A percentile compares a stretch with the other conserved stretches of the same genome.
Conservation (phyloP, 2,888 invertebrate genomes). For the Athalia circularis region DNA sequence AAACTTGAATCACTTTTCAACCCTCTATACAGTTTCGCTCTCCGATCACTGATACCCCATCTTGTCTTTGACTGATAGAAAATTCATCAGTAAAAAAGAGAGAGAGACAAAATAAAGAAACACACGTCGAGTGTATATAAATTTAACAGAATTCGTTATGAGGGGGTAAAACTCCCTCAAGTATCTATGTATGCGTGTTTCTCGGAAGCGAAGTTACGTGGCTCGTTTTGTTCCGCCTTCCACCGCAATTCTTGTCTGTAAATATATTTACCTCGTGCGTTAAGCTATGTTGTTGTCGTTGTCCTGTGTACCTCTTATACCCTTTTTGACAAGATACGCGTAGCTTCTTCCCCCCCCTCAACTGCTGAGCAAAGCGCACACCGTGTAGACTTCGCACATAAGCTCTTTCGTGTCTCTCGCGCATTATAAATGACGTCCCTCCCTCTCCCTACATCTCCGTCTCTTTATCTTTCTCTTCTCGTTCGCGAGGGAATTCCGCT, state of each 20-base stretch:
- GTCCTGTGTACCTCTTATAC: slow-evolving; percentile 50
- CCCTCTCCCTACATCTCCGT: slow-evolving; percentile 39
- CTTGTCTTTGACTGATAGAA: background rate
- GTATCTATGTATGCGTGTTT: background rate
- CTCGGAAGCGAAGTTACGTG: background rate
- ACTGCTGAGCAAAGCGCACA: slow-evolving; percentile 36
- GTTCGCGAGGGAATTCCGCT: background rate
- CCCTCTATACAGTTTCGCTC: background rate
- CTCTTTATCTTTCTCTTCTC: slow-evolving; percentile 56
- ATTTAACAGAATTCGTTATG: background rate
- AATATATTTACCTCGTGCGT: background rate
- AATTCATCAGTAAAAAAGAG: slow-evolving; percentile 8
- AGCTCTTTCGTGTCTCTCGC: slow-evolving; percentile 59
- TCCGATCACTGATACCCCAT: background rate
- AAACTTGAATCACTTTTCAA: slow-evolving; percentile 34
- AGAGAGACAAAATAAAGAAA: background rate
- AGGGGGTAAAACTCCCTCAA: too few species aligned
- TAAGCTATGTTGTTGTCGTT: background rate
- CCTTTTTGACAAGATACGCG: slow-evolving; percentile 56
- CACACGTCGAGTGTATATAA: background rate
- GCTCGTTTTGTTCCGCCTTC: background rate
- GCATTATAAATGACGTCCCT: slow-evolving; percentile 70
- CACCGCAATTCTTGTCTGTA: background rate
- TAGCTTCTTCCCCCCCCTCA: background rate
- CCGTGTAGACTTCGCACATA: slow-evolving; percentile 49